phyloP scores from a whole-genome alignment of 2,113 vertebrate genomes.

The Azemiops feae region DNA sequence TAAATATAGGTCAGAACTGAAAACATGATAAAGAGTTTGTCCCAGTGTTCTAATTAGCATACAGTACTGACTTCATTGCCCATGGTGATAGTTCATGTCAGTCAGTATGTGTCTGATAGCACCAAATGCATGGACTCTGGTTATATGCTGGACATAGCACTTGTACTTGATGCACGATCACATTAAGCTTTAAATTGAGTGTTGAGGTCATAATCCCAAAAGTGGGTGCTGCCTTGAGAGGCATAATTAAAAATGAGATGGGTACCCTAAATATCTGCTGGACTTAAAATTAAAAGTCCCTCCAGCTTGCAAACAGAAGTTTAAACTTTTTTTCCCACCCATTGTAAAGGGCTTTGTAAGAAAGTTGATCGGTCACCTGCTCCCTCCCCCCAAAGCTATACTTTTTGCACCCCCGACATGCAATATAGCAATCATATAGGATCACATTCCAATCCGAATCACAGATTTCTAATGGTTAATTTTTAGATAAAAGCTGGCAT shows the following conservation, averaged over 20 bases:
- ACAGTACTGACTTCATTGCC: neutral
- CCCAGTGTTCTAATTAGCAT: neutral
- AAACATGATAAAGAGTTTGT: neutral
- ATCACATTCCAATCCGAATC: neutral
- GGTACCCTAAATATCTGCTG: neutral
- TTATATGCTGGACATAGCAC: neutral
- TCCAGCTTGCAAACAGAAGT: neutral
- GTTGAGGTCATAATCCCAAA: neutral
- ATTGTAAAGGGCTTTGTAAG: neutral
- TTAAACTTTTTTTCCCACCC: neutral
- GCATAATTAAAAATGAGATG: neutral
- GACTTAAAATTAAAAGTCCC: neutral
- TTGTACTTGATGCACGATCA: neutral
- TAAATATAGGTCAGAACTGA: neutral
- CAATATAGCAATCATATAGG: neutral
- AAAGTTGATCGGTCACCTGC: neutral
- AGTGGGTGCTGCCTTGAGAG: neutral
- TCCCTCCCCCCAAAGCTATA: neutral
- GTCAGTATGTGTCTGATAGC: neutral
- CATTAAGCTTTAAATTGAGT: neutral
- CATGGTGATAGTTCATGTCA: neutral
- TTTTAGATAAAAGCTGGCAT: neutral
- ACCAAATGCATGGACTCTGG: neutral
- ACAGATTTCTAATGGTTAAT: neutral
- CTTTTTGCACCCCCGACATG: neutral